Evolutionary conservation across 2,888 invertebrate genomes (phyloP).

Genomic region (Cryptophagus acutangulus): DNA sequence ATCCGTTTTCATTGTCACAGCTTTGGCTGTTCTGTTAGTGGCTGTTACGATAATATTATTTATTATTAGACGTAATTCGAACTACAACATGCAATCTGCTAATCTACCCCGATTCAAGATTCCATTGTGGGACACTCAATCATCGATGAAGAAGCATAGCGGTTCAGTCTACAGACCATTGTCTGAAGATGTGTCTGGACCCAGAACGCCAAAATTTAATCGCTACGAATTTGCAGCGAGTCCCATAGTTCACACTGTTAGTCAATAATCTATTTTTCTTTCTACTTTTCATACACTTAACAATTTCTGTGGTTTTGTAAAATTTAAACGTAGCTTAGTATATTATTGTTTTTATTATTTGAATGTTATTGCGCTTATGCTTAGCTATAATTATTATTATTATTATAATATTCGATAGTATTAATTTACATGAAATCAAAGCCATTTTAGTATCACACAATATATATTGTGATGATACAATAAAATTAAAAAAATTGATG

Average conservation of each 20-base stretch:
- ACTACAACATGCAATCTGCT: slow-evolving; percentile 37
- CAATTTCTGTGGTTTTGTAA: slow-evolving; percentile 7
- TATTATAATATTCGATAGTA: too few relatives aligned
- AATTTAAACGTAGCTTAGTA: too few relatives aligned
- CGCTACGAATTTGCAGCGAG: slow-evolving; percentile 52
- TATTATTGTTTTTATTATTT: slow-evolving; percentile 25
- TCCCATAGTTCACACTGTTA: slow-evolving; percentile 32
- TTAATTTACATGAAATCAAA: too few relatives aligned
- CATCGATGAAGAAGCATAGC: slow-evolving; percentile 58
- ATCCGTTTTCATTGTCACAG: slow-evolving; percentile 55
- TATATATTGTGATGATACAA: too few relatives aligned
- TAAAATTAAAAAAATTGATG: too few relatives aligned
- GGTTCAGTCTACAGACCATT: slow-evolving; percentile 74
- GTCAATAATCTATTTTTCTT: too few relatives aligned
- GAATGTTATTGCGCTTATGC: slow-evolving; percentile 30
- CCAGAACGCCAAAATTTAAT: slow-evolving; percentile 58
- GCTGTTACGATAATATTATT: slow-evolving; percentile 41
- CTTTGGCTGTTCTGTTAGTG: slow-evolving; percentile 51
- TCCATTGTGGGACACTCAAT: slow-evolving; percentile 37
- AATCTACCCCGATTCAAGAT: slow-evolving; percentile 43
- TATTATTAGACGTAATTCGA: slow-evolving; percentile 38
- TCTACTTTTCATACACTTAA: too few relatives aligned
- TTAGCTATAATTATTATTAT: too few relatives aligned
- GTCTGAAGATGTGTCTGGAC: slow-evolving; percentile 69
- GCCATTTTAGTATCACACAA: too few relatives aligned